Conservation (phyloP, 2,888 invertebrate species). For the Amblyteles armatorius region DNA sequence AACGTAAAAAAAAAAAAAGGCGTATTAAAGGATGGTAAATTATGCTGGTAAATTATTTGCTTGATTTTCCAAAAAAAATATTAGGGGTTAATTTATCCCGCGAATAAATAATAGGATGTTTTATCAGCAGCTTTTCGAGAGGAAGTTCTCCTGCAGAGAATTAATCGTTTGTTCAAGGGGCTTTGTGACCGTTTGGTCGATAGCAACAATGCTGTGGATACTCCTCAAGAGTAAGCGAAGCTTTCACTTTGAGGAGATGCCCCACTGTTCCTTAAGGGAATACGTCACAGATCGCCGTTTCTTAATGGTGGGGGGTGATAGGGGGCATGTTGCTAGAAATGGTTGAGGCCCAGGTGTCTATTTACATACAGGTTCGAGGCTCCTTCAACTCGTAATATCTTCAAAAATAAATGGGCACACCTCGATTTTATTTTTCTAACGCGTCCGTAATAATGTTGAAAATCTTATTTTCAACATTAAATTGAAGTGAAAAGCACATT, state of each 20-base stretch:
- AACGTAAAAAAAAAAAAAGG: not conserved
- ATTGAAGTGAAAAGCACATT: too few species aligned
- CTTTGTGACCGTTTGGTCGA: not conserved
- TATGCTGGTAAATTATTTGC: not conserved
- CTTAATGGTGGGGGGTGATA: too few species aligned
- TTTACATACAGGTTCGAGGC: too few species aligned
- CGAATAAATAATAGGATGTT: not conserved
- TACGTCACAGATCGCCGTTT: too few species aligned
- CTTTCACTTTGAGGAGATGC: not conserved
- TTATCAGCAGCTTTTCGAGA: not conserved
- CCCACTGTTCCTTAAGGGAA: not conserved
- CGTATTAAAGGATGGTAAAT: slow-evolving; percentile 1
- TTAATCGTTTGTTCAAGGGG: not conserved
- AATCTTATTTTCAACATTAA: too few species aligned
- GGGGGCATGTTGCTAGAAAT: too few species aligned
- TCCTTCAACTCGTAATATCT: too few species aligned
- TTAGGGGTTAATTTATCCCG: not conserved
- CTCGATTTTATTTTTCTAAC: too few species aligned
- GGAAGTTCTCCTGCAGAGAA: not conserved
- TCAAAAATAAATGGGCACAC: too few species aligned
- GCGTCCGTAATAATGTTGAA: too few species aligned
- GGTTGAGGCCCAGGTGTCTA: too few species aligned
- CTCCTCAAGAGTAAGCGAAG: not conserved
- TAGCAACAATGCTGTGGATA: not conserved
- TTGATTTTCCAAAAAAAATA: not conserved